A percentile compares a stretch with the other conserved stretches of the same genome.
Conservation (phyloP, 2,888 invertebrate genomes). For the Aethes cnicana region DNA sequence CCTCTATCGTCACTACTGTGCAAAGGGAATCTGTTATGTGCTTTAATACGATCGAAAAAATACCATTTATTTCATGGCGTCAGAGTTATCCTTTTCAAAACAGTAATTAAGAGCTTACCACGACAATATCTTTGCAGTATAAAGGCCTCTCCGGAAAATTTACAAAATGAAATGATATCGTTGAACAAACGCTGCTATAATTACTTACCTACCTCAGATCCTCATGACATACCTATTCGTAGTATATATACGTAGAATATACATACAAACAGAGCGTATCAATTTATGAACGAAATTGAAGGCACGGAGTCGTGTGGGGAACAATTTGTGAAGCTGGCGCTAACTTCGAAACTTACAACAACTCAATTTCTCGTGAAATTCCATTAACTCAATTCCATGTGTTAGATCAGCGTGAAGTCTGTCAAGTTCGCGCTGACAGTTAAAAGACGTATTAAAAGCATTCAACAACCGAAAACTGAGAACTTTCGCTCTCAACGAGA, state of each 20-base stretch:
- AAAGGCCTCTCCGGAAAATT: constrained; percentile 11
- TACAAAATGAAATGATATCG: constrained; percentile 17
- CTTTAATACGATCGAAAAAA: no score
- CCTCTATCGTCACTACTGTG: no score
- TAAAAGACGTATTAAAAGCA: constrained; percentile 55
- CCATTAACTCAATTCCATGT: constrained; percentile 47
- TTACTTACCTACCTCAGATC: constrained; percentile 10
- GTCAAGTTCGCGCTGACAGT: constrained; percentile 41
- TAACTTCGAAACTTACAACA: constrained; percentile 41
- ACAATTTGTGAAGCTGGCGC: constrained; percentile 43
- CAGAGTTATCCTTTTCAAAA: constrained; percentile 19
- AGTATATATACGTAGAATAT: background rate
- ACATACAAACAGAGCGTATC: constrained; percentile 5
- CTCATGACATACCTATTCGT: background rate
- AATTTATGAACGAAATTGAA: constrained; percentile 37
- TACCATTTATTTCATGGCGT: no score
- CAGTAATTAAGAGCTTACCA: constrained; percentile 8
- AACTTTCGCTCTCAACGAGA: constrained; percentile 31
- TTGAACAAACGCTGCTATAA: constrained; percentile 22
- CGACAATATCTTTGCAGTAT: constrained; percentile 5
- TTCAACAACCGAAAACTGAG: constrained; percentile 36
- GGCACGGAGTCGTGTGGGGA: constrained; percentile 37
- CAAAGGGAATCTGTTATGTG: no score
- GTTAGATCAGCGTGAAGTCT: constrained; percentile 50
- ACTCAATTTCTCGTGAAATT: constrained; percentile 46